Base-by-base conservation (phyloP, 2,888 invertebrate genomes). In the Plagodis pulveraria region DNA sequence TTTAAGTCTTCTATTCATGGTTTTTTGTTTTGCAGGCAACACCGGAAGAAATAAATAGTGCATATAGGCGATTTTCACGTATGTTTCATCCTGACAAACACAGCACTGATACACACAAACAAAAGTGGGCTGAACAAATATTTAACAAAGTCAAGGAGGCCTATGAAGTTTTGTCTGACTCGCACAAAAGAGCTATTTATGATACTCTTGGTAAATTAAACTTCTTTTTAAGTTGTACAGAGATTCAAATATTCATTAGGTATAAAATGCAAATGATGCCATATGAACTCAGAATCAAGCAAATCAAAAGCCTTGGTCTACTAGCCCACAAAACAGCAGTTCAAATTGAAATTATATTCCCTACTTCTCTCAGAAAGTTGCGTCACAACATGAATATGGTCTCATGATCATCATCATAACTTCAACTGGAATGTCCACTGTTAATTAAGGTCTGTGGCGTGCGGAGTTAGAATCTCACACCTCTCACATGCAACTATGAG, bases 61-160 rank as follows among this genome's bases (percentile, higher is more conserved):
- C 99, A 2, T 99, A 99, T 84, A 95, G 99, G 63, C 95, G 97
- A 54, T 95, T 98, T 56, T 99, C 99, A 72, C 95, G 96, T 67
- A 95, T 98, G 73, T 99, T 98, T 80, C 99, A 99, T 86, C 99
- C 99, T 0, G 99, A 99, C 81, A 99, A 99, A 87, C 99, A 99
- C 88, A 93, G 94, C 49, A 92, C 94, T 10, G 97, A 98, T 77
- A 95, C 96, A 0, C 94, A 93, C 0, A 95, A 95, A 71, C 98
- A 98, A 84, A 95, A 95, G 77, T 97, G 98, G 89, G 99, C 99
- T 0, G 98, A 99, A 86, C 89, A 96, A 62, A 93, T 99, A 76
- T 99, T 99, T 81, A 97, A 97, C 82, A 96, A 97, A 84, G 96
- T 97, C 0, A 98, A 99, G 82, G 96, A 95, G 75, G 99, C 99